Percentiles rank a stretch among this genome's conserved stretches.
phyloP scores from a whole-genome alignment of 2,797 vertebrate species.

The Peromyscus eremicus region DNA sequence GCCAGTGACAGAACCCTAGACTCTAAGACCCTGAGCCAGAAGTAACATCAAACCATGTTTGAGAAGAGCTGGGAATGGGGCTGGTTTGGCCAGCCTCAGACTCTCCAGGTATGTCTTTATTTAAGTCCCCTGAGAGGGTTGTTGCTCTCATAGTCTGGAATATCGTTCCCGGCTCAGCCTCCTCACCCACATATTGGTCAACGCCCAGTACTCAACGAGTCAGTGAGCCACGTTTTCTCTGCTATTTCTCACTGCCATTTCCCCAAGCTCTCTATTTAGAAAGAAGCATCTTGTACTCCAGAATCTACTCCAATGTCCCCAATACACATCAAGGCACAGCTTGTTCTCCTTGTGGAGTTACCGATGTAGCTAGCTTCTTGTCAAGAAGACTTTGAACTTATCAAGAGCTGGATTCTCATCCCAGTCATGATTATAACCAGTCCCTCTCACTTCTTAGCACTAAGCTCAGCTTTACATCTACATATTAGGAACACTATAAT shows the following conservation, averaged over 20 bases:
- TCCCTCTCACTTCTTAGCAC: background rate
- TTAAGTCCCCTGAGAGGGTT: background rate
- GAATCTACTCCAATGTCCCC: background rate
- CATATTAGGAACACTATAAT: background rate
- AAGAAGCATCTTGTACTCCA: background rate
- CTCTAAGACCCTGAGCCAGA: background rate
- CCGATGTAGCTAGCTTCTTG: background rate
- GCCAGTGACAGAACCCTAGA: rapidly evolving
- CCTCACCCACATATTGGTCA: background rate
- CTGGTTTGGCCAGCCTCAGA: background rate
- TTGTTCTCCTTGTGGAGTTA: background rate
- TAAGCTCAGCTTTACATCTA: background rate
- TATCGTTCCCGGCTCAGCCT: background rate
- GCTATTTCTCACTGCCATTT: background rate
- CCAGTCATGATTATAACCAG: background rate
- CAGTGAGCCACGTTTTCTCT: background rate
- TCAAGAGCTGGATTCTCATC: background rate
- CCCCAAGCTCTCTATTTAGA: background rate
- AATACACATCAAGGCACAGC: rapidly evolving
- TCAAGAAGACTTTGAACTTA: background rate
- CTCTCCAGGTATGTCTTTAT: background rate
- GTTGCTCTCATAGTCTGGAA: background rate
- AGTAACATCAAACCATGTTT: background rate
- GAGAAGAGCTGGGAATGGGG: background rate
- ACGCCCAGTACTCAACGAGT: background rate